A percentile compares a stretch with the other conserved stretches of the same genome.
phyloP scores from a whole-genome alignment of 2,797 vertebrate genomes.

The Silurus aristotelis region DNA sequence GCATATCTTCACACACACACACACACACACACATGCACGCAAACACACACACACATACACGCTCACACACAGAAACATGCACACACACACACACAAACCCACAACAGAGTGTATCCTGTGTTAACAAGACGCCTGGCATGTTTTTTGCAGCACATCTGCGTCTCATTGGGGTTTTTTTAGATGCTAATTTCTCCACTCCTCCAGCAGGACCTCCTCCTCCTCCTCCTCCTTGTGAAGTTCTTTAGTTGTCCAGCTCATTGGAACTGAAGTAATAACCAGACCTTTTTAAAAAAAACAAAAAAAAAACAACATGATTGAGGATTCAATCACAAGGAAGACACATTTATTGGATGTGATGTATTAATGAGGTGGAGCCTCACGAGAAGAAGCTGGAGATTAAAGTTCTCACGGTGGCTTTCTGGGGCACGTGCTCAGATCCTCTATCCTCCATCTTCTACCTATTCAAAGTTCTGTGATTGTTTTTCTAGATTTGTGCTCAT shows the following conservation, averaged over 20 bases:
- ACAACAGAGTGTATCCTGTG: constrained; percentile 55
- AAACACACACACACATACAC: neutral
- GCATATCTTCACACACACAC: constrained; percentile 12
- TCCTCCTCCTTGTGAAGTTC: neutral
- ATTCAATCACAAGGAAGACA: neutral
- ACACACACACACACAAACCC: constrained; percentile 9
- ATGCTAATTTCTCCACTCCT: neutral
- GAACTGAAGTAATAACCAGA: neutral
- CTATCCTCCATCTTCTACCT: neutral
- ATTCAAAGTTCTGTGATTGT: neutral
- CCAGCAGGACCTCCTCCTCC: neutral
- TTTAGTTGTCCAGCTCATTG: neutral
- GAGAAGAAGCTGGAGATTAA: neutral
- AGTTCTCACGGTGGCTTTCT: neutral
- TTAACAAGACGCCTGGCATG: constrained; percentile 46
- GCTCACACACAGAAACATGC: neutral
- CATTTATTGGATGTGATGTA: neutral
- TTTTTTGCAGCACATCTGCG: constrained; percentile 23
- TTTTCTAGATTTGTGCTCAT: too few relatives aligned
- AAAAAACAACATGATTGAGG: too few relatives aligned
- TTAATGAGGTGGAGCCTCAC: neutral
- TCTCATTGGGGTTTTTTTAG: neutral
- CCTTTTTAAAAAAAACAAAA: neutral
- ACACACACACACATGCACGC: too few relatives aligned
- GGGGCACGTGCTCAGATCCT: neutral